Base-by-base conservation (phyloP, 2,888 invertebrate species). In the Clanis bilineata region DNA sequence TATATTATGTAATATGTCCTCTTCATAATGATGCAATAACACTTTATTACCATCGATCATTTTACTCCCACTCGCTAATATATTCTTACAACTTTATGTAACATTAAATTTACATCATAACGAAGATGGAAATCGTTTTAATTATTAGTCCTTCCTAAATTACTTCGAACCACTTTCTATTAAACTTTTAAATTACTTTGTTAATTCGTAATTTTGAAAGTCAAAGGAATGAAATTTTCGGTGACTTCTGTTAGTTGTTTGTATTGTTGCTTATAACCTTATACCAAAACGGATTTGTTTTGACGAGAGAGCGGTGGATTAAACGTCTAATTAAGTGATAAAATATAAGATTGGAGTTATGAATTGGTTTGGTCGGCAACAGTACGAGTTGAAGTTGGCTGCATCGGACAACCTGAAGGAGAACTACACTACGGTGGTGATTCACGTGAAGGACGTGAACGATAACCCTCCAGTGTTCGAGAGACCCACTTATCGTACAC, bases 381-480 rank as follows among this genome's bases (percentile, higher is more conserved):
- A 98, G 97, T 98, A 98, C 92, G 98, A 98, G 93, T 94, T 98
- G 86, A 96, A 97, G 85, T 93, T 98, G 90, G 98, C 98, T 63
- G 98, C 98, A 59, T 98, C 98, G 67, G 97, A 98, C 93, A 98
- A 98, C 94, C 94, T 98, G 84, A 98, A 98, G 93, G 98, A 98
- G 92, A 98, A 98, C 94, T 97, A 97, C 93, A 98, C 98, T 45
- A 98, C 97, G 43, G 98, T 98, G 70, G 98, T 98, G 80, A 98
- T 98, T 80, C 97, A 98, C 90, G 97, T 98, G 76, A 98, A 98
- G 92, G 98, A 99, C 88, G 98, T 98, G 71, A 99, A 99, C 91
- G 99, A 99, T 94, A 99, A 99, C 93, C 97, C 98, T 47, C 99
- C 99, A 2, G 97, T 97, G 73, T 99, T 99, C 91, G 97, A 98